Base-by-base conservation (phyloP, 1,140 invertebrate species). In the Bombus difficillimus region DNA sequence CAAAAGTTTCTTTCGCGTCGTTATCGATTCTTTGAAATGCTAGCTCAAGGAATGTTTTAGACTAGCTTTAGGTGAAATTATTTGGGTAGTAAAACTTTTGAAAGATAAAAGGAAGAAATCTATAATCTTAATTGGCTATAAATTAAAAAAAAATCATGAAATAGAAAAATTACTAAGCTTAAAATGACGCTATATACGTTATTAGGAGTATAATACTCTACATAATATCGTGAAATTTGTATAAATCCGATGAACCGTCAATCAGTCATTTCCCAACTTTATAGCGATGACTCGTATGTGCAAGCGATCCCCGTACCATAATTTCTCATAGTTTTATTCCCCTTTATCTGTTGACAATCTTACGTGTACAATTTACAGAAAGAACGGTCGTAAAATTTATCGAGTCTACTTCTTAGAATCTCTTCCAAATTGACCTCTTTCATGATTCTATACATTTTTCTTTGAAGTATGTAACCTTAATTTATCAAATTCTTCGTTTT, bases 281-380 rank as follows among this genome's bases (percentile, higher is more conserved):
- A 69, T 39, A 8, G 34, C 47, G 28, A 13, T 76, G 43, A 77
- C n/a, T 57, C 47, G 47, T 66, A n/a, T 8, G 15, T 25, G 64
- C 66, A 77, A 77, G 43, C 37, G 73, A 64, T 28, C 47, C 47
- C 5, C 47, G 37, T 62, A 57, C 8, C 64, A 10, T 32, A 18
- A 68, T 68, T 76, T 76, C 59, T 69, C 43, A 0, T 53, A 53
- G 18, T 53, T 22, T 47, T 22, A 8, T 53, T 8, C 18, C 47
- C 47, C 18, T 53, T 32, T 83, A 83, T 83, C 81, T 82, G 22
- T 37, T 57, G 57, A 82, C 39, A 59, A 74, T 39, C 34, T 34
- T 10, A 10, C 6, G 10, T 32, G 8, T 13, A 13, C 18, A 22
- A 3, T 47, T 64, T 59, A 62, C 10, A 34, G 25, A 43, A 41